These are phyloP conservation scores for Neomicropteryx cornuta DNA, from an alignment of 1,140 invertebrate genomes.

Conservation along the genomic window DNA sequence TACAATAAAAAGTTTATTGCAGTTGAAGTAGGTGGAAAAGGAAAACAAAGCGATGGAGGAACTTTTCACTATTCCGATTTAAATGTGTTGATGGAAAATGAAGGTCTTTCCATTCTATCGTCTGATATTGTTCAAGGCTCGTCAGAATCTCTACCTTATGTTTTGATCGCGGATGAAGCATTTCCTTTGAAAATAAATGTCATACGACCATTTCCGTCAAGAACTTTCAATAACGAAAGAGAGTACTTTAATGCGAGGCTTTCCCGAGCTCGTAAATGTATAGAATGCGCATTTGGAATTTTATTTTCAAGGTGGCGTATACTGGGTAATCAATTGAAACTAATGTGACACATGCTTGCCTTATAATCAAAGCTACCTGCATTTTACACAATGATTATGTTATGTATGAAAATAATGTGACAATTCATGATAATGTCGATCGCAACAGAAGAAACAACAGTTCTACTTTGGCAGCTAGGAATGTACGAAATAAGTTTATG, in stretches of 20 bases:
- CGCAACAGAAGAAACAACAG: no score
- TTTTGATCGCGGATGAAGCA: conserved; percentile 30
- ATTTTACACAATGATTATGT: conserved; percentile 6
- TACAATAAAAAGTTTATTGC: conserved; percentile 25
- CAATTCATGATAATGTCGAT: no score
- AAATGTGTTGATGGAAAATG: conserved; percentile 8
- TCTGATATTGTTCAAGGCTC: conserved; percentile 13
- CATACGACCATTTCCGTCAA: conserved; percentile 21
- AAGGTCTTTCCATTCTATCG: conserved; percentile 11
- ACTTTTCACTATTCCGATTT: conserved; percentile 19
- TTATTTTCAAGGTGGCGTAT: conserved; percentile 3
- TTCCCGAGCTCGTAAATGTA: not conserved
- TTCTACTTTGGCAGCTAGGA: no score
- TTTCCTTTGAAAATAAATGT: conserved; percentile 22
- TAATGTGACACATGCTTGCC: not conserved
- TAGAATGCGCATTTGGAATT: conserved; percentile 4
- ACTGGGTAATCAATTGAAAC: conserved; percentile 1
- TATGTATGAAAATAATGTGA: no score
- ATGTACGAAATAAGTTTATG: no score
- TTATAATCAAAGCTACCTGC: conserved; percentile 3
- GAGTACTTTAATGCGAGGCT: no score
- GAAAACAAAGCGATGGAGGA: conserved; percentile 19
- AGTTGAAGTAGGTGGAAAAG: conserved; percentile 22
- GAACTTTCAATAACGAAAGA: conserved; percentile 1
- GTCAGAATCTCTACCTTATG: conserved; percentile 14